Conservation (phyloP, 2,113 vertebrate genomes). For the Rhabdornis inornatus region DNA sequence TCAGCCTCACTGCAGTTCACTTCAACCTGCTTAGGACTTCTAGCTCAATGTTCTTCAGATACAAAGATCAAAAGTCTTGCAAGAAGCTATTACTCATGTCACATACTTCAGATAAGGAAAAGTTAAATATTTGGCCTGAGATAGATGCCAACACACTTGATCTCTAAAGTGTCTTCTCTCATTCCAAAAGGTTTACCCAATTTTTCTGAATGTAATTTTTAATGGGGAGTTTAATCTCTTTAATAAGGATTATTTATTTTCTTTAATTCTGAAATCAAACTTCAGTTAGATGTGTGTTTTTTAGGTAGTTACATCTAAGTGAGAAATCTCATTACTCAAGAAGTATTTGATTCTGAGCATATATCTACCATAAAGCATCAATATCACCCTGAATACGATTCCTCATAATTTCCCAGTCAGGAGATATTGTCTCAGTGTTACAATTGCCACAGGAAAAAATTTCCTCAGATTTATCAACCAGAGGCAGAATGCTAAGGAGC, state of each 20-base stretch:
- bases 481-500: neutral
- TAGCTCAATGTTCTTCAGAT: neutral
- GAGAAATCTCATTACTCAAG: neutral
- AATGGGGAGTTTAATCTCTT: neutral
- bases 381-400: neutral
- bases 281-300: neutral
- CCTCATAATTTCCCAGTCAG: neutral
- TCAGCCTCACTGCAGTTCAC: neutral
- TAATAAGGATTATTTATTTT: neutral
- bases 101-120: neutral
- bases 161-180: neutral
- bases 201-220: neutral
- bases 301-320: neutral
- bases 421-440: neutral
- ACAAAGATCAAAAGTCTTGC: neutral
- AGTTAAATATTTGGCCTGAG: neutral
- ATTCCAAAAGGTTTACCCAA: neutral
- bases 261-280: neutral
- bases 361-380: neutral
- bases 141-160: neutral
- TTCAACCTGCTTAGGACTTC: neutral
- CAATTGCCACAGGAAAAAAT: neutral
- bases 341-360: neutral
- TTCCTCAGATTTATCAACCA: neutral
- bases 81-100: neutral